Evolutionary conservation across 2,113 vertebrate genomes (phyloP).

Genomic region (Pristiophorus japonicus): DNA sequence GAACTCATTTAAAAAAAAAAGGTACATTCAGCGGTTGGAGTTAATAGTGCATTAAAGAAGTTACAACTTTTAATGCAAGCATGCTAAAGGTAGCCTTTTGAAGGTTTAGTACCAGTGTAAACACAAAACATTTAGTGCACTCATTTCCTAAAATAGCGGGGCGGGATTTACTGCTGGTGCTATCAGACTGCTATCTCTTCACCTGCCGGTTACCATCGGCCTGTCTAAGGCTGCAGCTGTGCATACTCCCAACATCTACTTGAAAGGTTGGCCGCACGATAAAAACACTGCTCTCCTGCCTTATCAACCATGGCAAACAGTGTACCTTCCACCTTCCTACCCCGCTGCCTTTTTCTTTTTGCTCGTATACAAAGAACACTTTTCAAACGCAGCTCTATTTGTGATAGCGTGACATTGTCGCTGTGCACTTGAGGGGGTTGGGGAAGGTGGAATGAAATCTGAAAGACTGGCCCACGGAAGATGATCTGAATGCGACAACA

Average conservation of each 20-base stretch:
- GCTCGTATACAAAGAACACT: neutral
- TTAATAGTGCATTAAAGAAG: constrained; percentile 27
- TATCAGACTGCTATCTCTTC: constrained; percentile 19
- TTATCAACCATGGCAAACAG: neutral
- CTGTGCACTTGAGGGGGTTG: too few species aligned
- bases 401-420: neutral
- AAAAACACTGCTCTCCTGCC: too few species aligned
- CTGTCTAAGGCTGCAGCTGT: neutral
- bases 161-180: neutral
- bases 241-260: neutral
- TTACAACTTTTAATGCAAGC: constrained; percentile 1
- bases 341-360: too few species aligned
- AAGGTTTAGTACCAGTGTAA: constrained; percentile 4
- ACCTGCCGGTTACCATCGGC: neutral
- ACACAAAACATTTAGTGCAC: neutral
- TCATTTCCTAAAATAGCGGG: neutral
- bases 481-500: neutral
- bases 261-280: neutral
- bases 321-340: too few species aligned
- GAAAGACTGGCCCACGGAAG: neutral
- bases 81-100: neutral
- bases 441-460: neutral
- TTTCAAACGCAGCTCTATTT: neutral
- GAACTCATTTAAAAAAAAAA: constrained; percentile 1
- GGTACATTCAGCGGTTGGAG: constrained; percentile 7